Base-by-base conservation (phyloP, 2,113 vertebrate species). In the Dicaeum eximium region DNA sequence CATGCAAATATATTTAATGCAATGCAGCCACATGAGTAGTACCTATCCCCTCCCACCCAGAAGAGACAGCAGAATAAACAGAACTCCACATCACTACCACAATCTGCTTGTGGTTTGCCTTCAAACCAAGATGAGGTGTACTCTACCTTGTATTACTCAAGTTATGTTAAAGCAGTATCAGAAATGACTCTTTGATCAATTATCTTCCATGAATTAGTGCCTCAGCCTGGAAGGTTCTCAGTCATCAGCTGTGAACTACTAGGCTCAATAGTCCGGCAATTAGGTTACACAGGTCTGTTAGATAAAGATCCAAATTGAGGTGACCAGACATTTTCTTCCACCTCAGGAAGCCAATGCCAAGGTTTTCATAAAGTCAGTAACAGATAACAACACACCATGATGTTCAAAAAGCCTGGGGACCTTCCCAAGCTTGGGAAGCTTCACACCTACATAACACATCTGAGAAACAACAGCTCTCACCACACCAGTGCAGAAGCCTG, bases 61-160 rank as follows among this genome's bases (percentile, higher is more conserved):
- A 66, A 86, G 25, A 90, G 84, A 91, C 91, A 95, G 73, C 70
- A 87, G 90, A 91, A 93, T 95, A 92, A 93, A 95, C 80, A 86
- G 64, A 92, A 79, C 40, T 91, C 86, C 91, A 87, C 67, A 91
- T 92, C 86, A 65, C 53, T 58, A 70, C 75, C 83, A 75, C 96
- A 71, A 95, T 95, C 86, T 89, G 61, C 37, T 79, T 91, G 91
- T 50, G 94, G 94, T 75, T 93, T 95, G 83, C 84, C 89, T 95
- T 92, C 80, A 92, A 65, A 95, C 83, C 91, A 95, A 81, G 77
- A 25, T 38, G 48, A 61, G 57, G 19, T 79, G n/a, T 30, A 58
- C 45, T 88, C 62, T 62, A 28, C 40, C 69, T 35, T 56, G n/a
- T 44, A 80, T 94, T 94, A 95, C 94, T 91, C 94, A 93, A 88